These are phyloP conservation scores for Protonemura montana DNA, from an alignment of 2,888 invertebrate species.

Conservation along the genomic window DNA sequence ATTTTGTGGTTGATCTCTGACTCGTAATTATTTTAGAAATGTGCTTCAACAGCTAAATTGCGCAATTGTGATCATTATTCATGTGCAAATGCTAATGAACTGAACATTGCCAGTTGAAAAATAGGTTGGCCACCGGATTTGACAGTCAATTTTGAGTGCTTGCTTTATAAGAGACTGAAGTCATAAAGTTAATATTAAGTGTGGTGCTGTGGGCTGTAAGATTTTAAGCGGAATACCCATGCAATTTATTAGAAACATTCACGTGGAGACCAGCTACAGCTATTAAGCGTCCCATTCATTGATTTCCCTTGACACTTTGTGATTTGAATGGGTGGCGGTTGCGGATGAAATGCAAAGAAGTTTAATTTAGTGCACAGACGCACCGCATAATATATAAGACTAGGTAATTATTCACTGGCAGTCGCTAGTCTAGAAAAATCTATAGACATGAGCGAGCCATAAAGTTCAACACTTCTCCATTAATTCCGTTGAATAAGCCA, in stretches of 20 bases:
- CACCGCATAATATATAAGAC: constrained; percentile 43
- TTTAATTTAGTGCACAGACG: constrained; percentile 44
- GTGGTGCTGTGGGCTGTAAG: constrained; percentile 9
- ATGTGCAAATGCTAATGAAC: no score
- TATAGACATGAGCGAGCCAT: constrained; percentile 48
- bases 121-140: neutral
- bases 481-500: constrained; percentile 48
- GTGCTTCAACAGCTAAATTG: no score
- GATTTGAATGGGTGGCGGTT: constrained; percentile 41
- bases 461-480: constrained; percentile 49
- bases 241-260: constrained; percentile 36
- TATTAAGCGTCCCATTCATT: constrained; percentile 37
- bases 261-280: constrained; percentile 16
- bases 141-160: neutral
- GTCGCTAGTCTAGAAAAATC: constrained; percentile 46
- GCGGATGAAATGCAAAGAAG: constrained; percentile 35
- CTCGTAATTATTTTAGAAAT: no score
- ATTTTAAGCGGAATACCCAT: neutral
- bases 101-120: no score
- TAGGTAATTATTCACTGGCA: constrained; percentile 44
- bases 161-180: neutral
- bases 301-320: constrained; percentile 44
- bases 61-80: no score
- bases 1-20: no score
- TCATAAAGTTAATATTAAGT: neutral